A percentile compares a stretch with the other conserved stretches of the same genome.
phyloP scores from a whole-genome alignment of 1,140 invertebrate genomes.

The Sycophaga agraensis region DNA sequence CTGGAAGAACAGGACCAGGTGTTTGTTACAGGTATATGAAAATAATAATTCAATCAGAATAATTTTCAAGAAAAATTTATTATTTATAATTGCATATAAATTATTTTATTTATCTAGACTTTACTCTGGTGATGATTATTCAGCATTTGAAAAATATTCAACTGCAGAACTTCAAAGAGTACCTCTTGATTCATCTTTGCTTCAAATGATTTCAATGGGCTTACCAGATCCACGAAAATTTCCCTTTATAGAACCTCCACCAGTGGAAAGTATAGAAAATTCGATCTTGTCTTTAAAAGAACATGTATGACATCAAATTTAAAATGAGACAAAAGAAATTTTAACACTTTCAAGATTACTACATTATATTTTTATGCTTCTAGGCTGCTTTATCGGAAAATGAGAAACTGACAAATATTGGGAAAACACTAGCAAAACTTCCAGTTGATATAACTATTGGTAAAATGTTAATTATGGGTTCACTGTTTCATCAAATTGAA shows the following conservation, averaged over 20 bases:
- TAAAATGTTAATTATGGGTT: conserved; percentile 94
- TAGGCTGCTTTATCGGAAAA: conserved; percentile 81
- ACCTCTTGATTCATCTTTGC: conserved; percentile 85
- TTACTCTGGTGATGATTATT: conserved; percentile 86
- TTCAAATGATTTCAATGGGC: conserved; percentile 95
- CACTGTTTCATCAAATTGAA: conserved; percentile 87
- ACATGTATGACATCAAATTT: conserved; percentile 64
- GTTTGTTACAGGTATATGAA: conserved; percentile 59
- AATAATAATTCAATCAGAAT: not conserved
- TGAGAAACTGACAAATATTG: conserved; percentile 87
- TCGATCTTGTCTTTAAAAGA: conserved; percentile 85
- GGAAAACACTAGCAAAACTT: conserved; percentile 81
- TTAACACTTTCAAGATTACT: not conserved
- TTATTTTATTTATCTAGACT: conserved; percentile 60
- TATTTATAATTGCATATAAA: not conserved
- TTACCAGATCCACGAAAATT: conserved; percentile 88
- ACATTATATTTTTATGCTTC: conserved; percentile 29
- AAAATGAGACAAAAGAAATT: not conserved
- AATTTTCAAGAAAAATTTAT: not conserved
- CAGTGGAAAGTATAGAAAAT: conserved; percentile 79
- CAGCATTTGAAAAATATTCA: conserved; percentile 73
- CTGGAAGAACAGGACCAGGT: conserved; percentile 74
- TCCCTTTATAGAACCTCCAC: conserved; percentile 93
- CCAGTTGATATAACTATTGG: conserved; percentile 95
- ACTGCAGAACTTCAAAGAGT: conserved; percentile 91